phyloP scores from a whole-genome alignment of 2,113 vertebrate genomes.

The Cyphotilapia sp. region DNA sequence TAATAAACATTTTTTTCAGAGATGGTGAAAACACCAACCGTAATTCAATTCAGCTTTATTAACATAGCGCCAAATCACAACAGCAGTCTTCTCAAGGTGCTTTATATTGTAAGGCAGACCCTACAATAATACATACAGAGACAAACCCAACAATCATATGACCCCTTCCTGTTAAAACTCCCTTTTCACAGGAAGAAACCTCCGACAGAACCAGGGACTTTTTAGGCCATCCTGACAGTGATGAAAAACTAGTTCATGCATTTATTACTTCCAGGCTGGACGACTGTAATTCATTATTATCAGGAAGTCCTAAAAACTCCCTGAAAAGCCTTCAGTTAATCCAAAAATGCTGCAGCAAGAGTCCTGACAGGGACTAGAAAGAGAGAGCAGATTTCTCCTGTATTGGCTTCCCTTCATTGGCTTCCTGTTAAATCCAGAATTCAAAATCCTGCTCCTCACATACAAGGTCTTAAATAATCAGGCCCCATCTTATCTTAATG shows the following conservation, averaged over 20 bases:
- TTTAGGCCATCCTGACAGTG: background rate
- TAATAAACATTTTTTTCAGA: background rate
- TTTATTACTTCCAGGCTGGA: background rate
- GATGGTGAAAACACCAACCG: background rate
- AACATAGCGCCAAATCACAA: rapidly evolving
- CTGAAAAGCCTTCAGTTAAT: rapidly evolving
- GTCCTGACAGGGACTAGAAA: background rate
- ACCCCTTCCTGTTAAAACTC: background rate
- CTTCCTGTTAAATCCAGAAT: background rate
- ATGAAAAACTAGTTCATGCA: background rate
- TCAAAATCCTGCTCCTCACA: too few species aligned
- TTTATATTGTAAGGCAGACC: background rate
- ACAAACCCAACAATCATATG: background rate
- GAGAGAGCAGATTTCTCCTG: background rate
- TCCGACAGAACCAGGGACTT: rapidly evolving
- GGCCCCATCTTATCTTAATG: too few species aligned
- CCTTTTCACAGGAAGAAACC: background rate
- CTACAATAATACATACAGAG: background rate
- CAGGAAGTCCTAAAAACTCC: rapidly evolving
- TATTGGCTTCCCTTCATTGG: background rate
- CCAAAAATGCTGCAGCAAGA: background rate
- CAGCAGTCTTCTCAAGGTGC: background rate
- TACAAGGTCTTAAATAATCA: too few species aligned
- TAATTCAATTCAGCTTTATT: background rate
- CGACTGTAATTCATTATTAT: background rate